A percentile compares a stretch with the other conserved stretches of the same genome.
These are phyloP conservation scores for Pogoniulus pusillus DNA, from an alignment of 2,797 vertebrate species.

Conservation along the genomic window DNA sequence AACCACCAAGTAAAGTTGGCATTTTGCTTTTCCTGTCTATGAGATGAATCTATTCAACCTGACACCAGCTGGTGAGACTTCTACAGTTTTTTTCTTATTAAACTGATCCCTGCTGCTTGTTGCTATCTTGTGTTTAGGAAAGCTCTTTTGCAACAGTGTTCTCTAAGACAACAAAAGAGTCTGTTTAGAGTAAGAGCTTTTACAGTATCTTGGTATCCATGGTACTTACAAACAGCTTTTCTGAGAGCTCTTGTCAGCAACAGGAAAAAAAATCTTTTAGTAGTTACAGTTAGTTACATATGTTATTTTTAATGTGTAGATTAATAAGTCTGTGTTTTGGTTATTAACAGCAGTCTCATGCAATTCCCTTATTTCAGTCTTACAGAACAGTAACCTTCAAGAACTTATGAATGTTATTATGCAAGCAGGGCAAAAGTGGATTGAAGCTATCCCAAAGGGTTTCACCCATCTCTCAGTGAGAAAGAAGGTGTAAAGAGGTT, in stretches of 20 bases:
- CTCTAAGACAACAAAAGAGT: neutral
- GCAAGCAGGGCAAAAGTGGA: neutral
- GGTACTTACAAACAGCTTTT: neutral
- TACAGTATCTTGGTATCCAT: neutral
- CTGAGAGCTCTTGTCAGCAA: neutral
- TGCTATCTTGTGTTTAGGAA: neutral
- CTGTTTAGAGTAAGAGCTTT: neutral
- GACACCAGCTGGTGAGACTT: neutral
- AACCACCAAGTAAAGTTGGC: neutral
- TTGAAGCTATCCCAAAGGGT: neutral
- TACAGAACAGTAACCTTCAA: neutral
- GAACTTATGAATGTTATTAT: neutral
- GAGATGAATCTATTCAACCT: neutral
- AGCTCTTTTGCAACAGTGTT: neutral
- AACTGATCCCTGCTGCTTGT: neutral
- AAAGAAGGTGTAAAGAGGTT: neutral
- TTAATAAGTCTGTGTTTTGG: neutral
- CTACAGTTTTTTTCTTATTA: neutral
- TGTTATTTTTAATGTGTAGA: neutral
- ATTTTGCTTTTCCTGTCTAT: neutral
- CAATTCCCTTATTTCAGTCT: neutral
- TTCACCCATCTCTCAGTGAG: neutral
- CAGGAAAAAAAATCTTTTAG: neutral
- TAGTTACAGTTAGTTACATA: neutral
- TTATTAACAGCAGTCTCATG: neutral